Percentiles rank a stretch among this genome's conserved stretches.
phyloP scores from a whole-genome alignment of 2,113 vertebrate genomes.

The Colaptes auratus region DNA sequence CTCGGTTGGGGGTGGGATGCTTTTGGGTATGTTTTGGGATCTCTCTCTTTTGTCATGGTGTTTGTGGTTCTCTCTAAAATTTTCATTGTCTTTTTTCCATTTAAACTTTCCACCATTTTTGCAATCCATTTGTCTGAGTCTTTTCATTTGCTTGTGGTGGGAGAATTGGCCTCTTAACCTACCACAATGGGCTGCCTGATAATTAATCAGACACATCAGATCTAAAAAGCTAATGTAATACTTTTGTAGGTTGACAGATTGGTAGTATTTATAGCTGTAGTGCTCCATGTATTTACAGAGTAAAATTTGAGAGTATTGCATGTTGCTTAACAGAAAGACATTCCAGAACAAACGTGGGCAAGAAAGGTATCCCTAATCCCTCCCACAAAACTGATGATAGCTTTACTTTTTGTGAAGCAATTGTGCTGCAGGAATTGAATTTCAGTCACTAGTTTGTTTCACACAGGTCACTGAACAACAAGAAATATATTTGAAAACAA shows the following conservation, averaged over 20 bases:
- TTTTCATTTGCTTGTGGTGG: no score
- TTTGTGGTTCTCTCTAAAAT: no score
- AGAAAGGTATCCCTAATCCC: neutral
- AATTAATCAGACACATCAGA: neutral
- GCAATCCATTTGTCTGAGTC: no score
- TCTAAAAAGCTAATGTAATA: neutral
- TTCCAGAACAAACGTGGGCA: neutral
- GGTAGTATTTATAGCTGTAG: neutral
- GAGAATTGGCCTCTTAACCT: no score
- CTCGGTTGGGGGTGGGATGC: no score
- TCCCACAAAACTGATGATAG: neutral
- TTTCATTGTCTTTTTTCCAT: no score
- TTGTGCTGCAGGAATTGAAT: neutral
- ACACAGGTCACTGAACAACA: conserved; percentile 6
- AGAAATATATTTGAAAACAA: conserved; percentile 16
- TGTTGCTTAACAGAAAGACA: neutral
- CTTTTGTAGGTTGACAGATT: neutral
- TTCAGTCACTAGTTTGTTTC: neutral
- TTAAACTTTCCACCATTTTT: no score
- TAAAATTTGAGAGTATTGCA: neutral
- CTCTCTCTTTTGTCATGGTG: no score
- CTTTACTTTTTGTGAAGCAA: neutral
- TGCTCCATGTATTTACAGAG: neutral
- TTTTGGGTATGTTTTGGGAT: no score
- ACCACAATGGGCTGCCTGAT: neutral